Evolutionary conservation across 2,797 vertebrate genomes (phyloP).

Genomic region (Ciconia nigra): DNA sequence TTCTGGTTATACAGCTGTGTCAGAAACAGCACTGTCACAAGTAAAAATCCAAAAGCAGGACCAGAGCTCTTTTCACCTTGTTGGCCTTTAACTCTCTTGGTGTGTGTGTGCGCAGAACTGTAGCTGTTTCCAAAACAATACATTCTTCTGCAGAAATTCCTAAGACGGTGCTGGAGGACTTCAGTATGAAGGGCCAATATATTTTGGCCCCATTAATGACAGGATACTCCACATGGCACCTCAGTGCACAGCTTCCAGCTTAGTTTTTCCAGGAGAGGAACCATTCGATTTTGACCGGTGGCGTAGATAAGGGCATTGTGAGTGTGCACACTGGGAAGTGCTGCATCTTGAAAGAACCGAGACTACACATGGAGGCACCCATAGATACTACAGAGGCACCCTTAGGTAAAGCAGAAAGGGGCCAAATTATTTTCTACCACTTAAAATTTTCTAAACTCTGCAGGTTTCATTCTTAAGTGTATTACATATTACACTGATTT

Average conservation of each 20-base stretch:
- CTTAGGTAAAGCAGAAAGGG: not conserved
- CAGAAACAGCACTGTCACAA: not conserved
- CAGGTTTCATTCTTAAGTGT: not conserved
- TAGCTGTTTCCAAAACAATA: not conserved
- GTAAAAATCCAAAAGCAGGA: not conserved
- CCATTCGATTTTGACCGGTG: not conserved
- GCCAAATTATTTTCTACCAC: not conserved
- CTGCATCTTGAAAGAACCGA: not conserved
- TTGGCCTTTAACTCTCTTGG: not conserved
- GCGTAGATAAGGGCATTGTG: not conserved
- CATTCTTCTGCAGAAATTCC: not conserved
- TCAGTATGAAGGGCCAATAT: not conserved
- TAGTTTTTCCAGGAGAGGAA: not conserved
- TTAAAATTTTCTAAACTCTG: not conserved
- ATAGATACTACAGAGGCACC: not conserved
- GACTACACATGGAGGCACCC: not conserved
- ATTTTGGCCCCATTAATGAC: not conserved
- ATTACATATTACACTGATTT: not conserved
- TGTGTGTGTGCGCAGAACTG: not conserved
- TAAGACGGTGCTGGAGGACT: not conserved
- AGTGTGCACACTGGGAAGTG: not conserved
- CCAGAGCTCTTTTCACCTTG: not conserved
- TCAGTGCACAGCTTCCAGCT: not conserved
- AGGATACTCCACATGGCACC: not conserved
- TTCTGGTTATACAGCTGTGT: not conserved